Conservation (phyloP, 30 jellyfish, hydroid and myxozoan genomes). For the Catostylus mosaicus region DNA sequence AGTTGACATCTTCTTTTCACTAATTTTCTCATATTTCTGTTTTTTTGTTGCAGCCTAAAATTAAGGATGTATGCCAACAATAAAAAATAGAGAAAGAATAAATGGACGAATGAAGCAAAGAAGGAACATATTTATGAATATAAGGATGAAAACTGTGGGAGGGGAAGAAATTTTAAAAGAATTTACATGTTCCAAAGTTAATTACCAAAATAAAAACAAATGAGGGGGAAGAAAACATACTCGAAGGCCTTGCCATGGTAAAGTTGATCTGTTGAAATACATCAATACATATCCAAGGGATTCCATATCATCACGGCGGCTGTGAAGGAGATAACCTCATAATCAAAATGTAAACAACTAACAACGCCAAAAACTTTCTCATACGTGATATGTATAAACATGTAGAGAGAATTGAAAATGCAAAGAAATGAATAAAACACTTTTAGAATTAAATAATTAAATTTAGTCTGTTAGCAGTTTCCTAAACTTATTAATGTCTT, state of each 20-base stretch:
- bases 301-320: slow-evolving; percentile 99
- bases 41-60: slow-evolving; percentile 92
- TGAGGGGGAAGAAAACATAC: slow-evolving; percentile 37
- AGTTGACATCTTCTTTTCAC: slow-evolving; percentile 96
- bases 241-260: slow-evolving; percentile 99
- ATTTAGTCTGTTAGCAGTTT: too few species aligned
- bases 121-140: too few species aligned
- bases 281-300: slow-evolving; percentile 95
- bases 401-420: too few species aligned
- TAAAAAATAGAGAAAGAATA: neutral
- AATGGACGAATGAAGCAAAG: neutral
- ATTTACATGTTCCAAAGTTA: neutral
- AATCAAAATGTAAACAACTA: too few species aligned
- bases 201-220: neutral
- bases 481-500: too few species aligned
- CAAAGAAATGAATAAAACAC: too few species aligned
- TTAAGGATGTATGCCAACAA: neutral
- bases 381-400: too few species aligned
- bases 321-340: slow-evolving; percentile 34
- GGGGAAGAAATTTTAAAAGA: too few species aligned
- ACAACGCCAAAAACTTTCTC: too few species aligned
- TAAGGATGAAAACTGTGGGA: too few species aligned
- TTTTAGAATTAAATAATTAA: too few species aligned
- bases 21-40: slow-evolving; percentile 89
- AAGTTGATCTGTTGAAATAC: slow-evolving; percentile 89